Evolutionary conservation across 2,797 vertebrate genomes (phyloP), one percentile per base, ranked within the genome.

Genomic region (Myotis daubentonii): DNA sequence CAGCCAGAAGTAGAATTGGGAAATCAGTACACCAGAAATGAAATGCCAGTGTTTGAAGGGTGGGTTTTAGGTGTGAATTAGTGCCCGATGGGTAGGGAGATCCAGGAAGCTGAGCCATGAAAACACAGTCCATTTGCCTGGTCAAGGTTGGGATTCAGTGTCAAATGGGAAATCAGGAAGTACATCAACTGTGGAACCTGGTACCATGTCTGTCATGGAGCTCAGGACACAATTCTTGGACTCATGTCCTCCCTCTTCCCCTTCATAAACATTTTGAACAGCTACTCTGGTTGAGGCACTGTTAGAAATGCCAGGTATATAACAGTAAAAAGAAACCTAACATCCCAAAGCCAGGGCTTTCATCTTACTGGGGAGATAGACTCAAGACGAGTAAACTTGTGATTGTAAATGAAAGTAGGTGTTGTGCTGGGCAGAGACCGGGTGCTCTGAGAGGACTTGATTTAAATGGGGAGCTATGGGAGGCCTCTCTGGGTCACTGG

Each of bases 61-160:
- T 4, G 19, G 49, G 12, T 66, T 71, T 93, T 9, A 78, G 62
- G 19, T 16, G 2, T 2, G 6, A 76, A 16, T 60, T 68, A 2
- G 22, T 6, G 13, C 28, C 17, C 1, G 19, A 12, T 0, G 0
- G 79, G 33, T 51, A 9, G 2, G 49, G 36, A 41, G 33, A 38
- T 22, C 33, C 25, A 17, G 38, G 38, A 65, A 51, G 72, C 57
- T 7, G 57, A 92, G 74, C 38, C 3, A 13, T 5, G 38, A 38
- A 20, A 88, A 20, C 15, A 8, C 1, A 6, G 17, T 6, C 22
- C 2, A 0, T 11, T 5, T 28, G 17, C 65, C 49, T 44, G 9
- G 65, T 88, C 51, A 33, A 6, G 44, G 71, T 68, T 38, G 22
- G 55, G 66, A 20, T 8, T 71, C 60, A 62, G 44, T 23, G 53